These are phyloP conservation scores for Oceanodroma tethys DNA, from an alignment of 2,113 vertebrate genomes.

Conservation along the genomic window DNA sequence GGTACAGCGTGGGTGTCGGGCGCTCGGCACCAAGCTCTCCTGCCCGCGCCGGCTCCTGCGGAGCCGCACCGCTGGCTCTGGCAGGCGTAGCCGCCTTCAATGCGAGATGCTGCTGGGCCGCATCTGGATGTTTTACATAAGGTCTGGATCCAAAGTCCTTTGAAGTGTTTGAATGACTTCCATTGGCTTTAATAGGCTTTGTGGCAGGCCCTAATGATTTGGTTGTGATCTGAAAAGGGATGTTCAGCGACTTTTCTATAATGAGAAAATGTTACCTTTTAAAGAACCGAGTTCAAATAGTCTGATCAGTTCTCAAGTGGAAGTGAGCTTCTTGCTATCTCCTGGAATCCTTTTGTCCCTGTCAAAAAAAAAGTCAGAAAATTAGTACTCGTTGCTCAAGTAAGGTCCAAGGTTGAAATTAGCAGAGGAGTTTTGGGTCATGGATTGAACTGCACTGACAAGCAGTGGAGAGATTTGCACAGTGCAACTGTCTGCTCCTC, in stretches of 20 bases:
- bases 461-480: neutral
- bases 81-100: neutral
- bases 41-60: rapidly evolving
- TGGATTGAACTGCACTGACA: neutral
- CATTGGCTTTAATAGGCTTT: slow-evolving; percentile 50
- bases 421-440: neutral
- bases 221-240: slow-evolving; percentile 38
- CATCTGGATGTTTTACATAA: neutral
- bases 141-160: neutral
- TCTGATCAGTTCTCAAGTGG: slow-evolving; percentile 7
- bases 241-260: slow-evolving; percentile 30
- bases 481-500: neutral
- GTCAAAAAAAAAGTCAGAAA: neutral
- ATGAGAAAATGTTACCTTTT: slow-evolving; percentile 40
- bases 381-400: neutral
- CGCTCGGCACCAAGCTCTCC: neutral
- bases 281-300: slow-evolving; percentile 20
- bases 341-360: slow-evolving; percentile 44
- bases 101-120: neutral
- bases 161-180: slow-evolving; percentile 46
- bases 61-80: neutral
- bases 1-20: rapidly evolving
- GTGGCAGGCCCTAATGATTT: slow-evolving; percentile 53
- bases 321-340: slow-evolving; percentile 16
- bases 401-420: slow-evolving; percentile 4